Evolutionary conservation across 2,888 invertebrate genomes (phyloP).

Genomic region (Antheraea assamensis): DNA sequence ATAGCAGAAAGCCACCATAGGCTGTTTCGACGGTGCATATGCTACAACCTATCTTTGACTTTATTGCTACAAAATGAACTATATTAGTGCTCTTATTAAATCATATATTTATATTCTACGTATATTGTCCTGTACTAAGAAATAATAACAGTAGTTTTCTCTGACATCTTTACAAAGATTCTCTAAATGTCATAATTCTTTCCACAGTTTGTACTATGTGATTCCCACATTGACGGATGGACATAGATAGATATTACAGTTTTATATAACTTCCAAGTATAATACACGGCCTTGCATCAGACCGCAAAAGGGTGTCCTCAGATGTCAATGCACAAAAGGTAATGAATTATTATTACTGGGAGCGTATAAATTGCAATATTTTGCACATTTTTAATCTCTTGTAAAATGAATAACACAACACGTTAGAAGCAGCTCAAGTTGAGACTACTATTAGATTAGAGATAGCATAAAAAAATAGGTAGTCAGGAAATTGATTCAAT

Average conservation of each 20-base stretch:
- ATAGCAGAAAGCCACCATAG: too few species aligned
- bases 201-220: background rate
- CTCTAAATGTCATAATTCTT: background rate
- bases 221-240: background rate
- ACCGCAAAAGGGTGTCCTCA: slow-evolving; percentile 10
- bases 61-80: background rate
- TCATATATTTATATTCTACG: too few species aligned
- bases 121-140: too few species aligned
- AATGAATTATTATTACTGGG: background rate
- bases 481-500: background rate
- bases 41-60: background rate
- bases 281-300: background rate
- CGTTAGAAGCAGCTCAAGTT: background rate
- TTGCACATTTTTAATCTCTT: background rate
- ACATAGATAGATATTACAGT: background rate
- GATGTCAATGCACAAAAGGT: background rate
- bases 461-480: background rate
- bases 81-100: background rate
- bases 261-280: background rate
- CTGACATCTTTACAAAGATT: background rate
- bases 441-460: background rate
- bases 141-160: background rate
- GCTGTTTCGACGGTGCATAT: too few species aligned
- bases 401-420: background rate
- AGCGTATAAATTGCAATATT: background rate